phyloP scores from a whole-genome alignment of 2,888 invertebrate species.

The Belgica antarctica region DNA sequence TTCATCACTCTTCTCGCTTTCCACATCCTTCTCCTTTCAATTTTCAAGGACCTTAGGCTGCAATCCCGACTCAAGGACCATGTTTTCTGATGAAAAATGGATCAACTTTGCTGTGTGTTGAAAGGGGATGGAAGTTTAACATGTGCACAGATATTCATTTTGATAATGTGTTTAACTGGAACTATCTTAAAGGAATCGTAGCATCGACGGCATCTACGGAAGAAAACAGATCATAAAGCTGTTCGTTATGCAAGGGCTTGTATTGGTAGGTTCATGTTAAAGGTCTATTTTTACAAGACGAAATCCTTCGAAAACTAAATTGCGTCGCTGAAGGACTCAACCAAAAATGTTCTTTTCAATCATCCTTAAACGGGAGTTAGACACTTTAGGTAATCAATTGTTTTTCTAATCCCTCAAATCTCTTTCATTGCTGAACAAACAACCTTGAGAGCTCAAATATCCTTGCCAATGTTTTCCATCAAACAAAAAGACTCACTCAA shows the following conservation, averaged over 20 bases:
- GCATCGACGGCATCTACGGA: too few relatives aligned
- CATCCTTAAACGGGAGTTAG: too few relatives aligned
- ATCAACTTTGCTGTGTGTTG: neutral
- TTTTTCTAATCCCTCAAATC: neutral
- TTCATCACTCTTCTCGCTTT: neutral
- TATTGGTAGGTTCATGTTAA: too few relatives aligned
- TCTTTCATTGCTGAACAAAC: neutral
- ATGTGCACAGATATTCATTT: neutral
- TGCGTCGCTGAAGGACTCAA: too few relatives aligned
- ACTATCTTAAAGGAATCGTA: too few relatives aligned
- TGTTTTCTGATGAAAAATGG: neutral
- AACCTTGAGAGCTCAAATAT: neutral
- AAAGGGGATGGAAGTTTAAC: neutral
- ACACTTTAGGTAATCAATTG: too few relatives aligned
- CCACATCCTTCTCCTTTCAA: neutral
- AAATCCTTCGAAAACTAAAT: neutral
- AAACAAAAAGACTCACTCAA: too few relatives aligned
- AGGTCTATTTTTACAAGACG: neutral
- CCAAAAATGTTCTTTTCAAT: too few relatives aligned
- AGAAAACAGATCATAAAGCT: too few relatives aligned
- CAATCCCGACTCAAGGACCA: neutral
- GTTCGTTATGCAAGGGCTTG: too few relatives aligned
- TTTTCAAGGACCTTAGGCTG: neutral
- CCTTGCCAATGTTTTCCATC: neutral
- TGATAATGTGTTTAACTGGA: neutral